These are phyloP conservation scores for Brienomyrus brachyistius DNA, from an alignment of 2,113 vertebrate species.

Conservation along the genomic window DNA sequence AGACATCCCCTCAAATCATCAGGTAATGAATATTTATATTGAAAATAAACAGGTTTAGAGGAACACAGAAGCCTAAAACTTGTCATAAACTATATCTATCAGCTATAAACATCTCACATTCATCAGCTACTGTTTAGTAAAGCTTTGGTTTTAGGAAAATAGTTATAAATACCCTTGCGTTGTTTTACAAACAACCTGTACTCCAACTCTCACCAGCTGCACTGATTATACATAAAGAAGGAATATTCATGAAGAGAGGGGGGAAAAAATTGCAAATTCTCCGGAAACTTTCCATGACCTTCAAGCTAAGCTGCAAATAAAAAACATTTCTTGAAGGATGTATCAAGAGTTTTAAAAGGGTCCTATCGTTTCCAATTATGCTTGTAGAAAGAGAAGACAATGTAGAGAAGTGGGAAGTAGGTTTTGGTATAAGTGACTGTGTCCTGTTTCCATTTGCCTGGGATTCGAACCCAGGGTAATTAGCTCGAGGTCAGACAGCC, in stretches of 20 bases:
- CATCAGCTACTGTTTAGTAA: not conserved
- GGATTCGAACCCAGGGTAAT: not conserved
- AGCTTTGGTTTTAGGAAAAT: not conserved
- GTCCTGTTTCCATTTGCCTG: slow-evolving; percentile 2
- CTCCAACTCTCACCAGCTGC: not conserved
- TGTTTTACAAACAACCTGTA: not conserved
- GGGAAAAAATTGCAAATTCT: not conserved
- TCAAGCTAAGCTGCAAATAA: not conserved
- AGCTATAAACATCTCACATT: not conserved
- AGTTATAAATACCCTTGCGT: not conserved
- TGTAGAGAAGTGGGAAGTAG: not conserved
- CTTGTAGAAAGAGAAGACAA: not conserved
- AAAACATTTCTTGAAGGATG: not conserved
- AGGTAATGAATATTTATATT: not conserved
- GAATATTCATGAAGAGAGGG: not conserved
- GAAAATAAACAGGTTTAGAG: not conserved
- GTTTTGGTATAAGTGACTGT: not conserved
- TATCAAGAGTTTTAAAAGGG: not conserved
- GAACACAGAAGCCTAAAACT: not conserved
- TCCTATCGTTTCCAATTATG: not conserved
- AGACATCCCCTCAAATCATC: not conserved
- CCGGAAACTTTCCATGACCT: not conserved
- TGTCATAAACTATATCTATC: not conserved
- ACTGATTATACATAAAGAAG: slow-evolving; percentile 2
- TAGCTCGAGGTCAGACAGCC: not conserved